Conservation (phyloP, 2,888 invertebrate genomes). For the Anagyrus pseudococci region DNA sequence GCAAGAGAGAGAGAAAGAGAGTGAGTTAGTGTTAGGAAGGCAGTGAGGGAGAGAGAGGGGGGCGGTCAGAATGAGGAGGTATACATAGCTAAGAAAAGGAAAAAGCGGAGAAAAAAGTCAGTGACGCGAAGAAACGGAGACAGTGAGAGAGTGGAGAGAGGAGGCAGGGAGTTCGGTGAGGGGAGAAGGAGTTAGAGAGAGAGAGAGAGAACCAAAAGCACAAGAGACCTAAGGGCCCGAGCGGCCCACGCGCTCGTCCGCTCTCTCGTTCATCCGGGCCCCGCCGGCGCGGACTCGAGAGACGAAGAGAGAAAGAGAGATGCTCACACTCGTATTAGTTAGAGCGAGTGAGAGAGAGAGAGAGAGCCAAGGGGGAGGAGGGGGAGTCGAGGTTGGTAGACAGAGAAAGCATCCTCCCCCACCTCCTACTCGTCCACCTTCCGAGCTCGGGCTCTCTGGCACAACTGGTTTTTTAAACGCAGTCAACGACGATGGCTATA, state of each 20-base stretch:
- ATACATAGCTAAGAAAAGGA: neutral
- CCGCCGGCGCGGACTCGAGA: slow-evolving; percentile 15
- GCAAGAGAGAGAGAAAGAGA: slow-evolving; percentile 3
- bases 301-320: slow-evolving; percentile 18
- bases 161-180: slow-evolving; percentile 10
- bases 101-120: neutral
- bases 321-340: too few relatives aligned
- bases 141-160: slow-evolving; percentile 10
- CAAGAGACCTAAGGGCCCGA: slow-evolving; percentile 47
- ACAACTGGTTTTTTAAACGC: slow-evolving; percentile 62
- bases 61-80: too few relatives aligned
- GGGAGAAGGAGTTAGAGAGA: slow-evolving; percentile 21
- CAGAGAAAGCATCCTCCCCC: slow-evolving; percentile 43
- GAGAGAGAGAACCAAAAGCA: slow-evolving; percentile 31
- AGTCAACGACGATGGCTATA: slow-evolving; percentile 57
- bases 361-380: neutral
- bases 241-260: slow-evolving; percentile 58
- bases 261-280: slow-evolving; percentile 39
- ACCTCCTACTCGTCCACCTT: too few relatives aligned
- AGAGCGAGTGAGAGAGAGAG: slow-evolving; percentile 9
- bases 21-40: neutral
- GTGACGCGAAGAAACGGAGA: slow-evolving; percentile 1
- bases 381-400: slow-evolving; percentile 12
- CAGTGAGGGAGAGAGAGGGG: neutral
- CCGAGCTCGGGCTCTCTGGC: slow-evolving; percentile 55